Evolutionary conservation across 2,888 invertebrate genomes (phyloP), one percentile per base, ranked within the genome.

Genomic region (Gastrophysa polygoni): DNA sequence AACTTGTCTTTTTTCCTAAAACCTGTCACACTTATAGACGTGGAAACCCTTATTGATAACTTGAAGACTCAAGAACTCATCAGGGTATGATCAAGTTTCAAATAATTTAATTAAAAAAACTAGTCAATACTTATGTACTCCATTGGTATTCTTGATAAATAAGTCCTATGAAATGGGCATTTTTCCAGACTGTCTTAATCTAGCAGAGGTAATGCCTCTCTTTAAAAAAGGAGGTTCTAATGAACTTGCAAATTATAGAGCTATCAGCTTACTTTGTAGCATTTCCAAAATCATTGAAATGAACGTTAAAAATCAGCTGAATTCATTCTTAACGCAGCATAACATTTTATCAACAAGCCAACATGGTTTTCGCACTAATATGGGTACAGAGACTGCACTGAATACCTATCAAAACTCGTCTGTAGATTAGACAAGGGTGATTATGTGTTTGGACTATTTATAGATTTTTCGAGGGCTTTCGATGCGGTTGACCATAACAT

Each of bases 351-450:
- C 29, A 32, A 32, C 29, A 32, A 32, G 29, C 29, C 29, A 32
- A 32, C 29, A 32, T 32, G 29, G 29, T 32, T 32, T 32, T 32
- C 8, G 29, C 29, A 32, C 29, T 32, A 32, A 32, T 32, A 32
- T 32, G 29, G 29, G 29, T 32, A 32, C 29, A 32, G 29, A 32
- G 29, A 47, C 47, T 47, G 47, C 47, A 18, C 47, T 47, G 47
- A 47, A 47, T 47, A 47, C 47, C 20, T 47, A 20, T 18, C 20
- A 47, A 47, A 47, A 47, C 47, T 47, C 47, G 20, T 47, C 47
- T 47, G 47, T 47, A 47, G 17, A 14, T 47, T 47, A 47, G 47
- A 48, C 47, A 48, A 48, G 14, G 47, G 47, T n/a, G 18, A 48
- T 48, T 11, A 48, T 48, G 46, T 46, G 47, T 21, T 18, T 48